Evolutionary conservation across 2,113 vertebrate species (phyloP), one percentile per base, ranked within the genome.

Genomic region (Rhagologus leucostigma): DNA sequence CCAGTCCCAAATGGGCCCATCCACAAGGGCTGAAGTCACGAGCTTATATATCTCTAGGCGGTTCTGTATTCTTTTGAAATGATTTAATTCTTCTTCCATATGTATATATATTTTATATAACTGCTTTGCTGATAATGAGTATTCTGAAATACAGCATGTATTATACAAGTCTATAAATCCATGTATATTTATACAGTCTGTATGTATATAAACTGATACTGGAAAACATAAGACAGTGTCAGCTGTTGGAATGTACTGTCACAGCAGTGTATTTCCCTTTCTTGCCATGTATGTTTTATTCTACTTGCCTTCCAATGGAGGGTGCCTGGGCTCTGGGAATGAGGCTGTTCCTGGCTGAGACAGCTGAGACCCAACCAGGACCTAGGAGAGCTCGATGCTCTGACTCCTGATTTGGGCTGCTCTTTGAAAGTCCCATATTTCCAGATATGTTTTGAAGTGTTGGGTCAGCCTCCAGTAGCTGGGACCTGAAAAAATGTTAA

Each of bases 1-100:
- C 29, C 27, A 52, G n/a, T 21, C 50, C 26, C 46, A 56, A 21
- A 32, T 55, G 32, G 33, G 53, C 27, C 5, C 5, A 50, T 39
- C n/a, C 49, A 41, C 9, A 53, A 67, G 11, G n/a, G 18, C 44
- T 57, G 39, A 63, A 84, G 13, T 33, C 4, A 37, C 0, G 2
- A 41, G 18, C 27, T 50, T 42, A n/a, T 60, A 20, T 23, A 23
- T 17, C 17, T 65, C 23, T 52, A 42, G 3, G 4, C 0, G 0
- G 7, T 52, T 70, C 49, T 64, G 29, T 74, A 21, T 71, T 84
- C 29, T 80, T 91, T 63, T 64, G 39, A 77, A 87, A 53, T 81
- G 0, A 29, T 33, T 71, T 68, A 17, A 14, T n/a, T 60, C 52
- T 22, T 62, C 20, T 75, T 70, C 33, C 27, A 26, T 49, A 15